A percentile compares a stretch with the other conserved stretches of the same genome.
Conservation (phyloP, 2,888 invertebrate species). For the Tribolium freemani region DNA sequence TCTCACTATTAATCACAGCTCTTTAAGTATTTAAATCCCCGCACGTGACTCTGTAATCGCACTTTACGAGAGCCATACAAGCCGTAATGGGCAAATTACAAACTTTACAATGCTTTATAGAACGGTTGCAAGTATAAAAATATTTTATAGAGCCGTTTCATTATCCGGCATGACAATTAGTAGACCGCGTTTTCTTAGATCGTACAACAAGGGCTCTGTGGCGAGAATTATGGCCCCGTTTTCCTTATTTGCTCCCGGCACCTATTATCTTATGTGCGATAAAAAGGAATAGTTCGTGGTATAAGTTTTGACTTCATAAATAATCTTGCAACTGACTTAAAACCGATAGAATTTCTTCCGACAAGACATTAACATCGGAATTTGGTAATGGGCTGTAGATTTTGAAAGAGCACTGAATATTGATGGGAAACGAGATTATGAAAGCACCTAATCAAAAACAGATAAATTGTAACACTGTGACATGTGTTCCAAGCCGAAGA, state of each 20-base stretch:
- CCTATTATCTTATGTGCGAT: conserved; percentile 28
- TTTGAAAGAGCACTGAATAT: conserved; percentile 17
- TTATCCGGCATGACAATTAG: conserved; percentile 11
- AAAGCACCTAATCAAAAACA: background rate
- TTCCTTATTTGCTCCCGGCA: conserved; percentile 21
- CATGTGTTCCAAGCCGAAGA: background rate
- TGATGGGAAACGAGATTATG: conserved; percentile 1
- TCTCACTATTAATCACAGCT: no score
- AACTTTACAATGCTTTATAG: background rate
- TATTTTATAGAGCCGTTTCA: background rate
- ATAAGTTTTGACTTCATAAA: conserved; percentile 27
- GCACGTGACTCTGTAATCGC: background rate
- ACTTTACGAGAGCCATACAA: background rate
- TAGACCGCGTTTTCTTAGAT: conserved; percentile 4
- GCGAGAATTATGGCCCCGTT: conserved; percentile 21
- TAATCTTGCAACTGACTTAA: conserved; percentile 4
- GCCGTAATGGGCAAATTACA: background rate
- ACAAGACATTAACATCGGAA: conserved; percentile 19
- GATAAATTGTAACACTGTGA: background rate
- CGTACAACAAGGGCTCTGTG: conserved; percentile 12
- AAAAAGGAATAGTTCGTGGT: conserved; percentile 9
- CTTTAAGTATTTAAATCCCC: background rate
- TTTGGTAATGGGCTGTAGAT: conserved; percentile 12
- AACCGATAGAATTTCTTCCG: conserved; percentile 11
- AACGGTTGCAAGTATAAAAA: background rate